Conservation (phyloP, 2,888 invertebrate species). For the Calameuta pallipes region DNA sequence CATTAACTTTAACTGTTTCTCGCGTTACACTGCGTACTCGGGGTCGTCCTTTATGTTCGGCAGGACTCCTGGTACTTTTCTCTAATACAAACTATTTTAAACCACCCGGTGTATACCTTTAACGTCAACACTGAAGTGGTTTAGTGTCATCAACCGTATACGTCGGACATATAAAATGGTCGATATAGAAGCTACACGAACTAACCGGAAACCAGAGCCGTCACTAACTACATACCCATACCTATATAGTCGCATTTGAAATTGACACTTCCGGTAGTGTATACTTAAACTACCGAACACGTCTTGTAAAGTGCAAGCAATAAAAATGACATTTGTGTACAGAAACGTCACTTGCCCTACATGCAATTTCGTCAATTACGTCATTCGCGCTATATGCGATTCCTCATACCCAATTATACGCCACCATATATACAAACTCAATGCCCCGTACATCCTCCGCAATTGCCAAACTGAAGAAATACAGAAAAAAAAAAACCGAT, state of each 20-base stretch:
- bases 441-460: too few species aligned
- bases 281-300: not conserved
- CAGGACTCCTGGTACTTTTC: not conserved
- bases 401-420: too few species aligned
- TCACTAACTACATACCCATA: not conserved
- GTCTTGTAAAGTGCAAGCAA: not conserved
- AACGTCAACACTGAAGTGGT: not conserved
- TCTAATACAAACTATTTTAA: constrained; percentile 11
- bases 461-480: too few species aligned
- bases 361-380: not conserved
- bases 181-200: not conserved
- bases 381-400: not conserved
- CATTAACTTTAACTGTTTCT: constrained; percentile 21
- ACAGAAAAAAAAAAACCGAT: too few species aligned
- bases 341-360: not conserved
- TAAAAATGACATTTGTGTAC: not conserved
- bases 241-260: not conserved
- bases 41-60: not conserved
- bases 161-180: not conserved
- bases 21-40: constrained; percentile 12
- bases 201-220: not conserved
- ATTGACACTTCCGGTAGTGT: not conserved
- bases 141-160: not conserved
- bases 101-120: constrained; percentile 6
- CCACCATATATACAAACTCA: too few species aligned